Evolutionary conservation across 2,888 invertebrate species (phyloP).

Genomic region (Spodoptera exigua): DNA sequence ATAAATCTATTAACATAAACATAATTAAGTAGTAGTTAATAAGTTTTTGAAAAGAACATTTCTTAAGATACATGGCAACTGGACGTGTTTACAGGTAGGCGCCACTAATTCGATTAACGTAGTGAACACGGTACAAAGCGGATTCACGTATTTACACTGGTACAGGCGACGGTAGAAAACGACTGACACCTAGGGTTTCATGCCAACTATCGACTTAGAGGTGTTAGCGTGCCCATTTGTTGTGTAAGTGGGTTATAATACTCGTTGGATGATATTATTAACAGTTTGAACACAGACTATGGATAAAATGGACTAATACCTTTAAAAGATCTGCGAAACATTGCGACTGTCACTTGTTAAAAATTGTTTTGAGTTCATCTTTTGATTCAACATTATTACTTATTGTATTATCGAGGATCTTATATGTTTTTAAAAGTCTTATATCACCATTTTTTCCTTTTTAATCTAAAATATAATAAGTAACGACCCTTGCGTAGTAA

Average conservation of each 20-base stretch:
- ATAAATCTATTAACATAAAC: too few species aligned
- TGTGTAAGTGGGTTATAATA: conserved; percentile 51
- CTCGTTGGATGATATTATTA: conserved; percentile 8
- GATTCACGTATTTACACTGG: conserved; percentile 79
- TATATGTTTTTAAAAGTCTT: too few species aligned
- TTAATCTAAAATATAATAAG: too few species aligned
- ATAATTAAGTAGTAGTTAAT: too few species aligned
- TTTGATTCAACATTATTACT: too few species aligned
- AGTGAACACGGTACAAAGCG: conserved; percentile 78
- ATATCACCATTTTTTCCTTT: too few species aligned
- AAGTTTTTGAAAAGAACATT: too few species aligned
- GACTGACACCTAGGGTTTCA: conserved; percentile 84
- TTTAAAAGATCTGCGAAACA: too few species aligned
- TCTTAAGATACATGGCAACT: background rate
- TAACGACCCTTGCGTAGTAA: too few species aligned
- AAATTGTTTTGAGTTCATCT: too few species aligned
- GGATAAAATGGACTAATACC: background rate
- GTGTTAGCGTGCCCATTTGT: conserved; percentile 56
- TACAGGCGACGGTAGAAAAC: conserved; percentile 60
- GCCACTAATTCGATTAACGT: conserved; percentile 79
- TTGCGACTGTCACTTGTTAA: too few species aligned
- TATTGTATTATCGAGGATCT: too few species aligned
- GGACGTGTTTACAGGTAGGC: conserved; percentile 51
- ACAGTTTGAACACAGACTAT: background rate
- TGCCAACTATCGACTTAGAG: conserved; percentile 63